Percentiles rank a stretch among this genome's conserved stretches.
Conservation (phyloP, 1,140 invertebrate genomes). For the Brachionus angularis region DNA sequence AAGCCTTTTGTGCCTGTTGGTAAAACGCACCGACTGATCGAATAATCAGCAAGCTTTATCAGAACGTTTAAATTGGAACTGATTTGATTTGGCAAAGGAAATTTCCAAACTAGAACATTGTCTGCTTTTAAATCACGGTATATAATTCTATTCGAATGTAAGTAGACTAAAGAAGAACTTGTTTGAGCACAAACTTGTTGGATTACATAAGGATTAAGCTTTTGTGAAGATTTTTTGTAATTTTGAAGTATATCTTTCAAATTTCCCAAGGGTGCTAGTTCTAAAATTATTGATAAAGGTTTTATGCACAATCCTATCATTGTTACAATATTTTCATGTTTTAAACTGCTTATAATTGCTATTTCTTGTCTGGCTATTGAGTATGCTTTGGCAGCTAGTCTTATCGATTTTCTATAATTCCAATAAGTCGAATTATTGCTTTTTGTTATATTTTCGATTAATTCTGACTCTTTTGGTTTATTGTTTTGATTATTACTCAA, state of each 20-base stretch:
- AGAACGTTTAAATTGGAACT: constrained; percentile 52
- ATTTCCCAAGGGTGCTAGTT: constrained; percentile 38
- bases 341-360: constrained; percentile 19
- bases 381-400: constrained; percentile 31
- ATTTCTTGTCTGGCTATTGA: constrained; percentile 39
- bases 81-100: constrained; percentile 68
- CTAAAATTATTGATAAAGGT: constrained; percentile 40
- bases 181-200: constrained; percentile 10
- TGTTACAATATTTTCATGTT: constrained; percentile 30
- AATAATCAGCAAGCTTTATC: constrained; percentile 91
- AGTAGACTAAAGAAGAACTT: constrained; percentile 76
- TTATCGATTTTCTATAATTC: constrained; percentile 26
- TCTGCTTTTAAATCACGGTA: constrained; percentile 94
- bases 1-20: constrained; percentile 92
- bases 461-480: background rate
- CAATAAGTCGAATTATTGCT: constrained; percentile 10
- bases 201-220: background rate
- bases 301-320: constrained; percentile 12
- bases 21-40: constrained; percentile 79
- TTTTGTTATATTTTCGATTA: background rate
- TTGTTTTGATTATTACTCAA: background rate
- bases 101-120: constrained; percentile 92
- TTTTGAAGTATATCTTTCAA: constrained; percentile 9
- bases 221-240: background rate
- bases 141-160: constrained; percentile 88